Percentiles rank a stretch among this genome's conserved stretches.
Evolutionary conservation across 2,797 vertebrate species (phyloP).

Genomic region (Loriculus beryllinus): DNA sequence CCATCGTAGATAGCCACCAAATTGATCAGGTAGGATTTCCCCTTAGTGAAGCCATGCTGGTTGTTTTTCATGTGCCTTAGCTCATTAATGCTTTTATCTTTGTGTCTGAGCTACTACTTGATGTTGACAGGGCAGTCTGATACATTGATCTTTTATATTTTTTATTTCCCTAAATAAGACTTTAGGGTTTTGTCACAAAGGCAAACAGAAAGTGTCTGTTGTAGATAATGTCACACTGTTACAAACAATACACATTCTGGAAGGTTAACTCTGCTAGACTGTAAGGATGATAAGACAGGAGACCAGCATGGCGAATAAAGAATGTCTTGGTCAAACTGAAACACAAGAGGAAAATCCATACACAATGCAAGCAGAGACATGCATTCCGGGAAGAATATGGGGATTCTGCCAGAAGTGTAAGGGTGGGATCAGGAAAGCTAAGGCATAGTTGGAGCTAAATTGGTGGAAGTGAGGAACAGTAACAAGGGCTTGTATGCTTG

Average conservation of each 20-base stretch:
- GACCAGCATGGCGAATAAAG: not conserved
- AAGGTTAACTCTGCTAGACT: not conserved
- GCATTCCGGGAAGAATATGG: not conserved
- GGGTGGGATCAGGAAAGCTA: not conserved
- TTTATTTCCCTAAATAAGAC: not conserved
- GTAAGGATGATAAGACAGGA: not conserved
- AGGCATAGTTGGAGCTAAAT: not conserved
- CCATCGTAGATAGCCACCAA: too few species aligned
- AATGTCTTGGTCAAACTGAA: not conserved
- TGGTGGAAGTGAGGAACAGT: not conserved
- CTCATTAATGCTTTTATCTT: not conserved
- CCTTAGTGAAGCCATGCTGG: too few species aligned
- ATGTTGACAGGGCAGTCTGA: not conserved
- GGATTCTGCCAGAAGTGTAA: not conserved
- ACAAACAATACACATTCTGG: not conserved
- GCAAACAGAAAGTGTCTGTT: not conserved
- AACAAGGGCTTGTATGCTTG: not conserved
- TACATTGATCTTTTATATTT: not conserved
- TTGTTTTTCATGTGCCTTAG: too few species aligned
- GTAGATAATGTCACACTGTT: not conserved
- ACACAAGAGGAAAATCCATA: not conserved
- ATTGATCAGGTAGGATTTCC: too few species aligned
- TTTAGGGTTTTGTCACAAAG: not conserved
- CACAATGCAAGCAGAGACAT: rapidly evolving
- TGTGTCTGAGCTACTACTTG: not conserved